Evolutionary conservation across 53 echinoderm and acorn worm genomes (phyloP).

Genomic region (Crossaster papposus): DNA sequence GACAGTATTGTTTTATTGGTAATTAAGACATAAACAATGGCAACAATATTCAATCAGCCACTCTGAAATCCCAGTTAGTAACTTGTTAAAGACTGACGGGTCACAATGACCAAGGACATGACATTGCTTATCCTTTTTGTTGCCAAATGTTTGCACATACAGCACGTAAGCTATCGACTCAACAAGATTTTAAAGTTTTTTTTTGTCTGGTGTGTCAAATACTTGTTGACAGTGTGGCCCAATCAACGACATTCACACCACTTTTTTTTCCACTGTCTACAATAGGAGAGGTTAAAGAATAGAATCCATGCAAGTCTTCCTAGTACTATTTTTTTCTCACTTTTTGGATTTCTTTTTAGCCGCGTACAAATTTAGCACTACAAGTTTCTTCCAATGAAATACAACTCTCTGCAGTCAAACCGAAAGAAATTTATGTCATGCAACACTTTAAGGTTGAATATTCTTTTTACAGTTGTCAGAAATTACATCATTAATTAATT

Average conservation of each 20-base stretch:
- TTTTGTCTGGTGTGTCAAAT: conserved; percentile 36
- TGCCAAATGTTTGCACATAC: conserved; percentile 36
- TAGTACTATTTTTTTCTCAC: conserved; percentile 56
- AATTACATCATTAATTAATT: conserved; percentile 35
- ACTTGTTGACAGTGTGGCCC: conserved; percentile 1
- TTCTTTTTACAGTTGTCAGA: conserved; percentile 50
- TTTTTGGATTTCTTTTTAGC: conserved; percentile 34
- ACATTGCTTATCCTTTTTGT: background rate
- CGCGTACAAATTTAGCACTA: conserved; percentile 56
- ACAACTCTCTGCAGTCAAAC: conserved; percentile 50
- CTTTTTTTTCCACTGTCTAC: conserved; percentile 42
- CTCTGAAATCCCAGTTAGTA: background rate
- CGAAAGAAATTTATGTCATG: conserved; percentile 44
- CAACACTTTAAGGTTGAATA: conserved; percentile 55
- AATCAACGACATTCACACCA: conserved; percentile 15
- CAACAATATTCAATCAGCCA: conserved; percentile 33
- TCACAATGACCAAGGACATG: background rate
- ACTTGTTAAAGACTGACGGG: background rate
- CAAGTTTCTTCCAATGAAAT: conserved; percentile 43
- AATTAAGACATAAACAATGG: conserved; percentile 62
- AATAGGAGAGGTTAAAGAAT: conserved; percentile 48
- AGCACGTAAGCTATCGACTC: conserved; percentile 38
- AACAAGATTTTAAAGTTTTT: conserved; percentile 1
- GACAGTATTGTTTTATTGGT: conserved; percentile 64
- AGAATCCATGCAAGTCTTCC: conserved; percentile 53